These are phyloP conservation scores for Otolemur crassicaudatus DNA, from an alignment of 2,797 vertebrate genomes.

Conservation along the genomic window DNA sequence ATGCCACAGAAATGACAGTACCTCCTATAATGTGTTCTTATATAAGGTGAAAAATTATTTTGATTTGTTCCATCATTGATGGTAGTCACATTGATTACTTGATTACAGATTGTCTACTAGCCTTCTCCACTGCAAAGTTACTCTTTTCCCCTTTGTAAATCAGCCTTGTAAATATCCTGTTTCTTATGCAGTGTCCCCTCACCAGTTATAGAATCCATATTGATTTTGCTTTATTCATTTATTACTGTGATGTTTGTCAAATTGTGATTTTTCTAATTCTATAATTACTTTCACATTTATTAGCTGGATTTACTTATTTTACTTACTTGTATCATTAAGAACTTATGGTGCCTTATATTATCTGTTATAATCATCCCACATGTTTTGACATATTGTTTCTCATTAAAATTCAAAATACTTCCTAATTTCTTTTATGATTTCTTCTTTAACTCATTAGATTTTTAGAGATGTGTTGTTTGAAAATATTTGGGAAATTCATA, in stretches of 20 bases:
- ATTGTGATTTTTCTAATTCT: slow-evolving; percentile 4
- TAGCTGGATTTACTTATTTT: slow-evolving; percentile 7
- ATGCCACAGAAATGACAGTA: neutral
- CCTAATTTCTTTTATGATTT: slow-evolving; percentile 17
- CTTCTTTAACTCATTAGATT: neutral
- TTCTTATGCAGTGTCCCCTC: neutral
- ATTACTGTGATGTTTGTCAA: neutral
- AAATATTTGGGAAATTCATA: neutral
- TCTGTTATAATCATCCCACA: neutral
- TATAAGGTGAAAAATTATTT: neutral
- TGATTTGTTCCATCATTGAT: neutral
- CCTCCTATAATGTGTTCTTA: neutral
- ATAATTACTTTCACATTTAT: slow-evolving; percentile 30
- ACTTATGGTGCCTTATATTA: neutral
- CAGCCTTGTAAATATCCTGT: neutral
- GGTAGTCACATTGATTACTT: neutral
- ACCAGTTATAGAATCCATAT: neutral
- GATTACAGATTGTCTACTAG: neutral
- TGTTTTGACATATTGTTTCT: slow-evolving; percentile 27
- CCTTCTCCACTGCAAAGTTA: slow-evolving; percentile 12
- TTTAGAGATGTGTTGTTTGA: neutral
- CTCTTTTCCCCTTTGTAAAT: neutral
- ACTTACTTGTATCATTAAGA: neutral
- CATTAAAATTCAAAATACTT: slow-evolving; percentile 44
- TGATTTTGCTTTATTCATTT: neutral